Percentiles rank a stretch among this genome's conserved stretches.
Conservation (phyloP, 2,888 invertebrate genomes). For the Aradus depressus region DNA sequence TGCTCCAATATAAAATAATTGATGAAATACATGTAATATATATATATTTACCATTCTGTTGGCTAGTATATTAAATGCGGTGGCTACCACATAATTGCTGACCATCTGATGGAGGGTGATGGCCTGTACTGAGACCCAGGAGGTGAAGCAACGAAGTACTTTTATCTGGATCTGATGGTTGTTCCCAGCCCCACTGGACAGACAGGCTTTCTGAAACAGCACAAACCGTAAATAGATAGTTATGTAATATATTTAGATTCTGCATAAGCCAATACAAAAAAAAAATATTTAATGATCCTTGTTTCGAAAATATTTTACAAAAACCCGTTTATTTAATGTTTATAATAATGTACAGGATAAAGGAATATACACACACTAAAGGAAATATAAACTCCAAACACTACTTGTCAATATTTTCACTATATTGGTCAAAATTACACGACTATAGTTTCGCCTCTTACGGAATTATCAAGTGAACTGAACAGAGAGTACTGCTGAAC, state of each 20-base stretch:
- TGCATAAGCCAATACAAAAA: too few species aligned
- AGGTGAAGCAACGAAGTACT: constrained; percentile 75
- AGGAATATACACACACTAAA: background rate
- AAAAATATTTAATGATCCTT: too few species aligned
- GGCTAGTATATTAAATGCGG: constrained; percentile 46
- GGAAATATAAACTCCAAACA: background rate
- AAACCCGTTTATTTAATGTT: background rate
- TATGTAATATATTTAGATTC: too few species aligned
- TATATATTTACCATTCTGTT: constrained; percentile 38
- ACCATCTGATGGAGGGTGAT: constrained; percentile 63
- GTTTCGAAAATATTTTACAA: background rate
- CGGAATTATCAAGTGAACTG: too few species aligned
- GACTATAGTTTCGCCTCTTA: too few species aligned
- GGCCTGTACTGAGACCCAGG: constrained; percentile 80
- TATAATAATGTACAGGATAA: background rate
- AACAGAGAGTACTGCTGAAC: too few species aligned
- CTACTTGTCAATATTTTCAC: too few species aligned
- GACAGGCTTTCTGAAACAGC: constrained; percentile 51
- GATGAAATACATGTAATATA: constrained; percentile 2
- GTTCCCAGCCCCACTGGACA: constrained; percentile 50
- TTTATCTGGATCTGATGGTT: constrained; percentile 58
- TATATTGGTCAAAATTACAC: too few species aligned
- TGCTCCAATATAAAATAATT: background rate
- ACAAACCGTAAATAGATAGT: constrained; percentile 5
- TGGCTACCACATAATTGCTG: constrained; percentile 58